Evolutionary conservation across 2,888 invertebrate species (phyloP), one percentile per base, ranked within the genome.

Genomic region (Hydrotaea cyrtoneurina): DNA sequence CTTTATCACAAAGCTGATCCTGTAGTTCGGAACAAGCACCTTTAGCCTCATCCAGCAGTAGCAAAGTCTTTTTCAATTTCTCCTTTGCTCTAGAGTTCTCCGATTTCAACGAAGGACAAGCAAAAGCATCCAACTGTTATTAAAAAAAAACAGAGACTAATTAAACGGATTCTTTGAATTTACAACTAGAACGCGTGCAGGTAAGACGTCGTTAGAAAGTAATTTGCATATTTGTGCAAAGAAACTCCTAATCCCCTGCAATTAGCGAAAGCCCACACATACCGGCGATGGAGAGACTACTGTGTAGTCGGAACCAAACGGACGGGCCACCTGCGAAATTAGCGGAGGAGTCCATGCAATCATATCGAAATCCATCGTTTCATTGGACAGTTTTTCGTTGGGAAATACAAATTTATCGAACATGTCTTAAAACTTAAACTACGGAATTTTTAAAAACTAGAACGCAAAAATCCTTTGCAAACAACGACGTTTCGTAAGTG

Each of bases 121-220:
- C 87, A 87, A 92, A 90, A 39, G 91, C 90, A 87, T 93, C 92
- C 88, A 93, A 87, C 93, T 93, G 82, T 46, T 90, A 89, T 57
- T 21, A 82, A 21, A 66, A 21, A 66, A 13, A 69, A 13, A 43
- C 26, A 62, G 53, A 8, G 3, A 39, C 8, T 13, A 39, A 39
- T 39, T 39, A 39, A 39, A 73, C 0, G 59, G 46, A 8, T 26
- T 21, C 73, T 39, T 36, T 39, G 53, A 50, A 66, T 0, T 69
- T 0, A 5, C 31, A 39, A 50, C n/a, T 59, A 19, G 43, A 59
- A 1, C 4, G 4, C 1, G 10, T 4, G 11, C 77, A 72, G 71
- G 53, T 43, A 66, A 39, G 2, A 31, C 39, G 0, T 23, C 31
- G 31, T 69, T 31, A 31, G 46, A 72, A 31, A 4, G 39, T 53